These are phyloP conservation scores for Idaea straminata DNA, from an alignment of 2,888 invertebrate species.

Conservation along the genomic window DNA sequence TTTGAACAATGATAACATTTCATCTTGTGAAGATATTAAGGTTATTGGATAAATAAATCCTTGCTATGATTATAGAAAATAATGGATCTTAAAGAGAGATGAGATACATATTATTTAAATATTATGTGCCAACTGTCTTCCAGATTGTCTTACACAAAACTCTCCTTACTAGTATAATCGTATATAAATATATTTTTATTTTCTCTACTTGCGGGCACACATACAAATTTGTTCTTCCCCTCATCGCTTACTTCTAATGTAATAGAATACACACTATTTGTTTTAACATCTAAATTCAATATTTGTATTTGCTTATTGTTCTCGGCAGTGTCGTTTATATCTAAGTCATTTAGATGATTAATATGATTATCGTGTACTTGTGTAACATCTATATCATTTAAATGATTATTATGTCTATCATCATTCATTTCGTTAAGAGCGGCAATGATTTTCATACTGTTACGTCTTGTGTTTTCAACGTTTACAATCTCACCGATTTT, in stretches of 20 bases:
- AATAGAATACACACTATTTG: conserved; percentile 74
- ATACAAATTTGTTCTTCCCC: conserved; percentile 65
- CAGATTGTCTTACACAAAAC: conserved; percentile 57
- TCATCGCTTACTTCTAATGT: conserved; percentile 73
- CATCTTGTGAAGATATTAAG: no score
- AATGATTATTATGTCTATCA: conserved; percentile 16
- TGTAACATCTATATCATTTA: conserved; percentile 40
- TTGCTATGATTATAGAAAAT: no score
- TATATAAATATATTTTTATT: conserved; percentile 76
- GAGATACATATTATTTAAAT: conserved; percentile 10
- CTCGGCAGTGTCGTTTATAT: conserved; percentile 48
- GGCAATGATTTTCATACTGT: conserved; percentile 73
- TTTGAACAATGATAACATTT: no score
- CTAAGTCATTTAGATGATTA: conserved; percentile 35
- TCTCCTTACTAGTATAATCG: conserved; percentile 74
- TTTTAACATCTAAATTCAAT: conserved; percentile 75
- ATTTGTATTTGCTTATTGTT: conserved; percentile 78
- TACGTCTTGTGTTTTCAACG: conserved; percentile 70
- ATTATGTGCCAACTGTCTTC: no score
- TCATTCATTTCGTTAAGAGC: conserved; percentile 61
- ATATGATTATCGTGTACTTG: conserved; percentile 41
- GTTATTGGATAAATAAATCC: no score
- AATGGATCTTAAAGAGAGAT: conserved; percentile 14
- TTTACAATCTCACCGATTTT: conserved; percentile 71
- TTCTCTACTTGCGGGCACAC: conserved; percentile 64